Percentiles rank a stretch among this genome's conserved stretches.
These are phyloP conservation scores for Callithrix jacchus DNA, from an alignment of 2,113 vertebrate genomes.

Conservation along the genomic window DNA sequence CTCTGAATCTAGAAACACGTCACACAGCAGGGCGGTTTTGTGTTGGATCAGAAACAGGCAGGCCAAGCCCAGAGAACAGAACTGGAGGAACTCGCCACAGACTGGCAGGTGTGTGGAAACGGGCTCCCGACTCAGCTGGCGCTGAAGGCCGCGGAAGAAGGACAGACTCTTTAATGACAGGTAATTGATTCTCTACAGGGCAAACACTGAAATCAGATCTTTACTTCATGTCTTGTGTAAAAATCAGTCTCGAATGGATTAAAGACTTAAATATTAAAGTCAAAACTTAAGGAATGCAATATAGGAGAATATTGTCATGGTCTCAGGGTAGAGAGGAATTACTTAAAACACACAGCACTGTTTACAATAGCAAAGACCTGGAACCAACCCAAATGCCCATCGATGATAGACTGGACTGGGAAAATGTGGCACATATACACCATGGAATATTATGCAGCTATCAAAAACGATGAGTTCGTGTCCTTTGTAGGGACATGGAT, in stretches of 20 bases:
- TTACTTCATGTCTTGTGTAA: background rate
- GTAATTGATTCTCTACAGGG: background rate
- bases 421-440: too few species aligned
- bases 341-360: too few species aligned
- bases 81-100: rapidly evolving
- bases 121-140: background rate
- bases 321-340: background rate
- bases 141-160: background rate
- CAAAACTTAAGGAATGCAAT: background rate
- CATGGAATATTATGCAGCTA: too few species aligned
- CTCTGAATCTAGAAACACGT: background rate
- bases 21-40: background rate
- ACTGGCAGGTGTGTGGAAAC: background rate
- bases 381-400: too few species aligned
- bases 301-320: background rate
- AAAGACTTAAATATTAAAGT: background rate
- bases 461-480: too few species aligned
- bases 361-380: too few species aligned
- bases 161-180: rapidly evolving
- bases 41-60: background rate
- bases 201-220: background rate
- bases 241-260: background rate
- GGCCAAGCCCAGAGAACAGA: background rate
- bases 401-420: too few species aligned
- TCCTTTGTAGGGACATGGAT: too few species aligned